phyloP scores from a whole-genome alignment of 2,888 invertebrate genomes.

The Mesorhabditis spiculigera region DNA sequence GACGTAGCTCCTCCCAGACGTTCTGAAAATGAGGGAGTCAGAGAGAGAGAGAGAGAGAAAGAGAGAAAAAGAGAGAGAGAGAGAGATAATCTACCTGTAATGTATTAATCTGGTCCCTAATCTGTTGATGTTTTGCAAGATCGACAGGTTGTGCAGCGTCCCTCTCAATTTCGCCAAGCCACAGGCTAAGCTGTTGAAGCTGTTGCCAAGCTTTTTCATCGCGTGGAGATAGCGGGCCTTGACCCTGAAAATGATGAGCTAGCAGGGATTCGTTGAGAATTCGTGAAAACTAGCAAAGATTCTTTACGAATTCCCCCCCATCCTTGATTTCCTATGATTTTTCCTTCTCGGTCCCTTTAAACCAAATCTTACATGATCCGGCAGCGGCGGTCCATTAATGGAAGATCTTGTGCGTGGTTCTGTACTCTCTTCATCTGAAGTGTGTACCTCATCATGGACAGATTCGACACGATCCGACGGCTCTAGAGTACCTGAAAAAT shows the following conservation, averaged over 20 bases:
- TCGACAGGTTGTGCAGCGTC: conserved; percentile 52
- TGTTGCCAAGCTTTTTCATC: conserved; percentile 24
- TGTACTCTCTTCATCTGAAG: background rate
- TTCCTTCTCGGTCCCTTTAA: too few species aligned
- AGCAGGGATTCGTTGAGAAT: background rate
- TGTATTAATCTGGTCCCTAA: conserved; percentile 29
- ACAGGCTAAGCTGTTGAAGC: conserved; percentile 42
- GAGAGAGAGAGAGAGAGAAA: too few species aligned
- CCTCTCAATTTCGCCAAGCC: conserved; percentile 53
- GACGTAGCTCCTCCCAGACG: conserved; percentile 8
- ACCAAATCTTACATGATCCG: background rate
- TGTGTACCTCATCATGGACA: background rate
- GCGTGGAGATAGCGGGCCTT: conserved; percentile 12
- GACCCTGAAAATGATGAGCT: background rate
- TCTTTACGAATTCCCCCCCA: too few species aligned
- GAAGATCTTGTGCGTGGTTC: background rate
- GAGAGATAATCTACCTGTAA: conserved; percentile 23
- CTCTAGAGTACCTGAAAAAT: background rate
- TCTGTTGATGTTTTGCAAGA: conserved; percentile 38
- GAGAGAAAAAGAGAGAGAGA: too few species aligned
- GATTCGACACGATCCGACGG: conserved; percentile 3
- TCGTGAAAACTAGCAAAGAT: too few species aligned
- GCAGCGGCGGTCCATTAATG: background rate
- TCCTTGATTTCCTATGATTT: too few species aligned
- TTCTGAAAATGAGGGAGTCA: conserved; percentile 60